Base-by-base conservation (phyloP, 1,140 invertebrate species). In the Stegodyphus dumicola region DNA sequence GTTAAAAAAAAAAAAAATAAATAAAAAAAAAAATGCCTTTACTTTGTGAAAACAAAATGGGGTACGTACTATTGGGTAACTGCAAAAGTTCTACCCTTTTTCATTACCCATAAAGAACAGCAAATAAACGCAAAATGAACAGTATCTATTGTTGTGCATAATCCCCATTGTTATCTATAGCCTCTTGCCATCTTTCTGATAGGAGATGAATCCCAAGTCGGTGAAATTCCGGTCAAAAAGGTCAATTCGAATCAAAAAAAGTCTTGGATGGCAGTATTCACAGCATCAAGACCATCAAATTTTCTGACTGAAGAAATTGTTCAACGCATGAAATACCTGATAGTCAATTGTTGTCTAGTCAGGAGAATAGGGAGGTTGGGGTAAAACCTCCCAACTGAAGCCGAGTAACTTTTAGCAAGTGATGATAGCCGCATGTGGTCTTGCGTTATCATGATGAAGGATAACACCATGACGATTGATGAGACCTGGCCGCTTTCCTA, bases 221-320 rank as follows among this genome's bases (percentile, higher is more conserved):
- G 65, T 66, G n/a, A 7, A 66, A 66, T n/a, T 66, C 65, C n/a
- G 17, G 65, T n/a, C 10, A 17, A n/a, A n/a, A n/a, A n/a, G n/a
- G n/a, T n/a, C n/a, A 10, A 7, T 11, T 66, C 17, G 65, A 66
- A n/a, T 66, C 65, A n/a, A 66, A 66, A 66, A 66, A 66, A 66
- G 65, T 66, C 65, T 66, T 66, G 65, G 17, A 66, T 66, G 10
- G 65, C 65, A 66, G n/a, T 66, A 10, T 66, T 66, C 7, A 66
- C 17, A 66, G 65, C 65, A 66, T 66, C 65, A 66, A 66, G 65
- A 17, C n/a, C 65, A 66, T 56, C 54, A 66, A 66, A 66, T 66
- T 66, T 66, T 66, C 17, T 66, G 65, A 66, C n/a, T 66, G 65
- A 17, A 66, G 65, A n/a, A 66, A 17, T 66, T 66, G n/a, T 66